phyloP scores from a whole-genome alignment of 2,797 vertebrate species.

The Mormyrus proboscirostris region DNA sequence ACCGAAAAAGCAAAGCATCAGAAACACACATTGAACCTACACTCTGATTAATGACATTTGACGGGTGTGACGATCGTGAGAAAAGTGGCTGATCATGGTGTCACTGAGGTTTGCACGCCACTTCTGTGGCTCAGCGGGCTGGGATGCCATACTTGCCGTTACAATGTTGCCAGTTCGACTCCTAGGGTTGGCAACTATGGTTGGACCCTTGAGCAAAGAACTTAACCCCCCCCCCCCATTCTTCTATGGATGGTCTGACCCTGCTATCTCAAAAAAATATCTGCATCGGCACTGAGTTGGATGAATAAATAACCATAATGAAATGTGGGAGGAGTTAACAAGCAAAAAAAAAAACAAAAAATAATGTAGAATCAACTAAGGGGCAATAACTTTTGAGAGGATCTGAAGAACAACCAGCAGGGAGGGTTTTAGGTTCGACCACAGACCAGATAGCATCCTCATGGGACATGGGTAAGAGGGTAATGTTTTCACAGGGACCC shows the following conservation, averaged over 20 bases:
- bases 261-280: not conserved
- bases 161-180: not conserved
- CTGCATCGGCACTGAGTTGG: not conserved
- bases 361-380: not conserved
- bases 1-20: not conserved
- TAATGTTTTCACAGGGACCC: slow-evolving; percentile 51
- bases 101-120: not conserved
- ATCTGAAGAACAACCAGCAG: not conserved
- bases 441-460: not conserved
- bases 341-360: not conserved
- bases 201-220: not conserved
- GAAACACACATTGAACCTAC: not conserved
- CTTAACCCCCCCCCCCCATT: not conserved
- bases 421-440: not conserved
- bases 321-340: not conserved
- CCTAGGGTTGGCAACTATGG: not conserved
- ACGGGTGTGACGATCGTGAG: not conserved
- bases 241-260: not conserved
- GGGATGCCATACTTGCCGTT: not conserved
- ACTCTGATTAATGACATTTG: not conserved
- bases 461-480: not conserved
- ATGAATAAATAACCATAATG: not conserved
- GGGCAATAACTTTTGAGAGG: not conserved
- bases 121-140: not conserved
- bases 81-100: not conserved